Base-by-base conservation (phyloP, 2,797 vertebrate genomes). In the Masticophis lateralis region DNA sequence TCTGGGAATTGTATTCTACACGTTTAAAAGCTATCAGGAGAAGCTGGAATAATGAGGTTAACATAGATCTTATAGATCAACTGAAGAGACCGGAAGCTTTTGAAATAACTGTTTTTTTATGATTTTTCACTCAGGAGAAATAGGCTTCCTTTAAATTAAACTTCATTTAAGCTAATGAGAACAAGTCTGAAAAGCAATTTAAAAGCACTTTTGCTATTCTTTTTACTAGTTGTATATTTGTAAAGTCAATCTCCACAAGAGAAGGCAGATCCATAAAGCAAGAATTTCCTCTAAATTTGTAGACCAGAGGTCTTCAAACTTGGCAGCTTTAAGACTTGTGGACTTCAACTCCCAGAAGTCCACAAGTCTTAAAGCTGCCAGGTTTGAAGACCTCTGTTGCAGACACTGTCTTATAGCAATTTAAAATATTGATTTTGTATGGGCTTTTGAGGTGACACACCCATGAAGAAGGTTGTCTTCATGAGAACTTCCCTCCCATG, bases 201-300 rank as follows among this genome's bases (percentile, higher is more conserved):
- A 79, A 59, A 74, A 74, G 87, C 93, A 57, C 14, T 2, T 8
- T 2, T 8, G 95, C 95, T 95, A 93, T 88, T 87, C 94, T 25
- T 94, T 95, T 90, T 94, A 94, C 92, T 91, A 89, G 93, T 93
- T 57, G 12, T 37, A 20, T 11, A 18, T 20, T 37, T 90, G 0
- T 59, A 87, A 53, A 9, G 47, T 10, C 12, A 37, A 37, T 14
- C 43, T 8, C 14, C 74, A 16, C 56, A 51, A 43, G 9, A 11
- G 20, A 47, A 22, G 20, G 37, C 32, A 69, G 69, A 79, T 43
- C 8, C 69, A 9, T 10, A 79, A 43, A 79, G 69, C 37, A 83
- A 83, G 74, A 47, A 47, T 83, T 47, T 47, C 74, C 37, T 83
- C 74, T 83, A 22, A 83, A 83, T 25, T 1, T 47, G 43, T 47